Base-by-base conservation (phyloP, 2,113 vertebrate species). In the Oncorhynchus kisutch region DNA sequence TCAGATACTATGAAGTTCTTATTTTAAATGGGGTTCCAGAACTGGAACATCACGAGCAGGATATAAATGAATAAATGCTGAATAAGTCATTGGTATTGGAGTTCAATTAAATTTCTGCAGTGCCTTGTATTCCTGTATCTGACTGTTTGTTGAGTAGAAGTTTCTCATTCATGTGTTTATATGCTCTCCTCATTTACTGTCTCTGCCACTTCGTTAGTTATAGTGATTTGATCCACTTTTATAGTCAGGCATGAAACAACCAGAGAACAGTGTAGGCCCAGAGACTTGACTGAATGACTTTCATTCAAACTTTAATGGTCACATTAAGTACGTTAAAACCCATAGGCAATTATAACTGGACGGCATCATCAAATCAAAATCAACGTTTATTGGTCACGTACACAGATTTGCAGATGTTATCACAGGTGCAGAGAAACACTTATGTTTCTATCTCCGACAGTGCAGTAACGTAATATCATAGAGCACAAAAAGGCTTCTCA, bases 311-410 rank as follows among this genome's bases (percentile, higher is more conserved):
- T 45, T 45, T 45, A 45, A 45, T 45, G 39, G 39, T 45, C 9
- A 45, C 2, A 12, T 45, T 12, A 45, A 45, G 39, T 89, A 86
- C 84, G 80, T 81, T 90, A 77, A 89, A 86, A 76, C 89, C 86
- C 67, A 59, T 45, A 78, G 86, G 88, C 84, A 87, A 84, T 80
- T 89, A 87, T 86, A 92, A 87, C 82, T 87, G 91, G 90, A 90
- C 80, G 86, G 85, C 84, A 83, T 84, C 84, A 11, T 45, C 39
- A 45, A 45, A 45, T 45, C 39, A 45, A 45, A 45, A 45, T 12
- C 9, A 45, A 45, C 2, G 9, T 45, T 45, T 45, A 45, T 45
- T 11, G 39, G 39, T 45, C 39, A 45, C 39, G 2, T 45, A 3
- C 39, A 45, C 39, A 45, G 39, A 45, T 45, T 45, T 45, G 9